Evolutionary conservation across 2,113 vertebrate species (phyloP), one percentile per base, ranked within the genome.

Genomic region (Coregonus clupeaformis): DNA sequence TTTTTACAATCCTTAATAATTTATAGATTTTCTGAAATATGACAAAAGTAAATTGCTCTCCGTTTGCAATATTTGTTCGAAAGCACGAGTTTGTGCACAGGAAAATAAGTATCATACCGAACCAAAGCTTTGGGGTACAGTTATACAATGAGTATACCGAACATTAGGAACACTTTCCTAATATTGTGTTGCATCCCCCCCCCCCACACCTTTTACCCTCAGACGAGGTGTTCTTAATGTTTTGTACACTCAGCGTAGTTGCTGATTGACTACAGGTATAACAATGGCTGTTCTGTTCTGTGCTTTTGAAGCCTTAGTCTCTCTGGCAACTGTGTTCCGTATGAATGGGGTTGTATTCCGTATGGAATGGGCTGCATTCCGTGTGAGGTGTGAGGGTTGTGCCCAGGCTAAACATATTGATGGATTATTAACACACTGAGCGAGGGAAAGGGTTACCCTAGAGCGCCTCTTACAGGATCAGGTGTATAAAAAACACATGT

Each of bases 1-100:
- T 68, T 75, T 89, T 76, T 87, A 91, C 86, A 92, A 86, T 92
- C 83, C 72, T 85, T 84, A 91, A 89, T 93, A 91, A 93, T 91
- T 94, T 93, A 92, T 89, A 89, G 79, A 89, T 87, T 89, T 88
- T 87, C 82, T 82, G 74, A 84, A 77, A 86, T 75, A 69, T 71
- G 77, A 69, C 66, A 69, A 75, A 85, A 80, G 77, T 67, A 67
- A 42, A 75, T 74, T 76, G 84, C 85, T 84, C 85, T 87, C 80
- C 72, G 78, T 89, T 82, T 68, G 71, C 85, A 72, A 72, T 75
- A 47, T 79, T 81, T 74, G 77, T 84, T 80, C 74, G 47, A 70
- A 73, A 77, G 73, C 81, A 24, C 11, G 9, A 11, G 24, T 45
- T 77, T 25, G 36, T 42, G 77, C 36, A 42, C 36, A 42, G 2